Evolutionary conservation across 2,797 vertebrate genomes (phyloP), one percentile per base, ranked within the genome.

Genomic region (Leuciscus waleckii): DNA sequence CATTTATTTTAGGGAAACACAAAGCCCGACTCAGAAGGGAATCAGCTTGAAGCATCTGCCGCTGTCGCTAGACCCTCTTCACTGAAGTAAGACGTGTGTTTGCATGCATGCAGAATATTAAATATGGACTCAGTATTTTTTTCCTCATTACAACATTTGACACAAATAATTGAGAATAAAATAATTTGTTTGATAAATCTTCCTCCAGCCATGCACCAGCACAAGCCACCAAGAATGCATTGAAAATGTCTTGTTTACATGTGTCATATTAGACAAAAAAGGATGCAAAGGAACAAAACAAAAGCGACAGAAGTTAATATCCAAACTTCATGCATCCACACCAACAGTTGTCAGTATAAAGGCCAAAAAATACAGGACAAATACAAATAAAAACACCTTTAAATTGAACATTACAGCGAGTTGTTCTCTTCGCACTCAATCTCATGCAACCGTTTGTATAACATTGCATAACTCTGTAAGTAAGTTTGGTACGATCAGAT

Each of bases 11-110:
- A 95, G 87, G 91, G 91, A 79, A 80, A 56, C 26, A 91, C 89
- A 46, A 93, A 93, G 49, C 91, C 94, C 26, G 92, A 91, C 21
- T 90, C 85, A 41, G 91, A 92, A 19, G 92, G 91, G 56, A 85
- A 76, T 39, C 88, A 86, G 63, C 69, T 80, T 21, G 82, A 88
- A 49, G 67, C 78, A 13, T 86, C 88, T 7, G 73, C 81, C 2
- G 80, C 90, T 56, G 43, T 76, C 41, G 81, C 80, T 75, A 86
- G 58, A 87, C 84, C 92, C 21, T 79, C 91, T 29, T 63, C 90
- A 83, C 86, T 92, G 17, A 92, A 90, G 95, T 96, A 91, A 91
- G 93, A 35, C 4, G 4, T 10, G 46, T 41, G 58, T 85, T 35
- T 81, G 71, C 76, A 49, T 68, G 84, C 81, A n/a, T 79, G 54